phyloP scores from a whole-genome alignment of 64 coral and sea anemone genomes.

The Stichodactyla mertensii region DNA sequence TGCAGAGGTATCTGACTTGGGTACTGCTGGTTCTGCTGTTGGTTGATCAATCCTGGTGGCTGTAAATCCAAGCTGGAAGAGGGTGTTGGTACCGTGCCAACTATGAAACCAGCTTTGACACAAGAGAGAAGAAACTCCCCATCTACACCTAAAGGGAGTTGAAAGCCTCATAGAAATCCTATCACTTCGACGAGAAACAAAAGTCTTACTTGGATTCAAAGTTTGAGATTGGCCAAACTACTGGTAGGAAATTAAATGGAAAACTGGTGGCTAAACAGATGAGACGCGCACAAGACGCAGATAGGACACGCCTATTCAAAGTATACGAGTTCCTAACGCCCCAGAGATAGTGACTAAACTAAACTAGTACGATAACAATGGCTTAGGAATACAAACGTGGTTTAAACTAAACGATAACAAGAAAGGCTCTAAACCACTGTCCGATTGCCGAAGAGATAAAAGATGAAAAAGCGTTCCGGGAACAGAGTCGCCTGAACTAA shows the following conservation, averaged over 20 bases:
- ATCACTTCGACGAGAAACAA: no score
- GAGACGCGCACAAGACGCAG: neutral
- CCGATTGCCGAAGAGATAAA: no score
- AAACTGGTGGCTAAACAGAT: slow-evolving; percentile 19
- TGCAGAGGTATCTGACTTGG: neutral
- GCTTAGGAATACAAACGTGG: no score
- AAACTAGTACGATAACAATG: no score
- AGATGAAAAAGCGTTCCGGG: no score
- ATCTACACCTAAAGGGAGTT: slow-evolving; percentile 13
- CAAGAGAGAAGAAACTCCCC: neutral
- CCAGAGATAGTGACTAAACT: no score
- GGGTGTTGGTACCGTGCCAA: slow-evolving; percentile 42
- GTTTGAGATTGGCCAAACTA: slow-evolving; percentile 18
- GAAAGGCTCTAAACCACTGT: no score
- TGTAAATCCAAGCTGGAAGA: slow-evolving; percentile 25
- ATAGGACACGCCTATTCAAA: no score
- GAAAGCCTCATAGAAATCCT: slow-evolving; percentile 9
- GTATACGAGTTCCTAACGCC: no score
- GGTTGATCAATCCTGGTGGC: neutral
- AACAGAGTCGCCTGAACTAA: no score
- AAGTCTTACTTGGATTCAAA: no score
- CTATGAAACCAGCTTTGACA: neutral
- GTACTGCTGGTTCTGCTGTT: neutral
- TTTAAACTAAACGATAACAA: no score
- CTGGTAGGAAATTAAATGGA: slow-evolving; percentile 34